Base-by-base conservation (phyloP, 2,113 vertebrate species). In the Gracilinanus agilis region DNA sequence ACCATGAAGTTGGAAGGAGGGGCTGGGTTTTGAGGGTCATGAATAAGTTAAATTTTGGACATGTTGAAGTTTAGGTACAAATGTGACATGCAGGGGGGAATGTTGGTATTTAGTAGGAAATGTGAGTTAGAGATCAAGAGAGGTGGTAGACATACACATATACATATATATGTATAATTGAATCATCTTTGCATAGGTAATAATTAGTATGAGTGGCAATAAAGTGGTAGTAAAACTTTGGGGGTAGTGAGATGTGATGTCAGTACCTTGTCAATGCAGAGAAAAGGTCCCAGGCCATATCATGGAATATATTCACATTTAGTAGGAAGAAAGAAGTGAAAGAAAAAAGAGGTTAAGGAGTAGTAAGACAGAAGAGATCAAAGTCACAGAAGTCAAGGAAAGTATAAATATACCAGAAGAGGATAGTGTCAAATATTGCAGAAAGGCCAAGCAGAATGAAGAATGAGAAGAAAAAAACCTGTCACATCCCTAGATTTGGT, bases 401-500 rank as follows among this genome's bases (percentile, higher is more conserved):
- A 11, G 9, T 12, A 67, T 29, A 67, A 67, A 11, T 67, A 34
- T 67, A 27, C 58, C 11, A 67, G 6, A 29, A 12, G 27, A 29
- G 9, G 27, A 12, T 67, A 67, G 58, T 34, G 11, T 13, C 27
- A 67, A 9, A 67, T 67, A 29, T 34, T 67, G 4, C 8, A 34
- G 58, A 34, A 67, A 67, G 27, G 27, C 29, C 13, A 67, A 34
- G 58, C 29, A 67, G 13, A 16, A 67, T 67, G 34, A 67, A 67
- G 54, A 54, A 55, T 44, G 44, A 89, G 13, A 90, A 93, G 90
- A 83, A 0, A 93, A 92, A 83, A 0, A 16, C 2, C 53, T 55
- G 75, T 92, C 21, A 92, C 23, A 67, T 61, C n/a, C 90, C 24
- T 91, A 89, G 94, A 94, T 89, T 93, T 16, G 83, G 75, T 91